Base-by-base conservation (phyloP, 2,113 vertebrate genomes). In the Esox niger region DNA sequence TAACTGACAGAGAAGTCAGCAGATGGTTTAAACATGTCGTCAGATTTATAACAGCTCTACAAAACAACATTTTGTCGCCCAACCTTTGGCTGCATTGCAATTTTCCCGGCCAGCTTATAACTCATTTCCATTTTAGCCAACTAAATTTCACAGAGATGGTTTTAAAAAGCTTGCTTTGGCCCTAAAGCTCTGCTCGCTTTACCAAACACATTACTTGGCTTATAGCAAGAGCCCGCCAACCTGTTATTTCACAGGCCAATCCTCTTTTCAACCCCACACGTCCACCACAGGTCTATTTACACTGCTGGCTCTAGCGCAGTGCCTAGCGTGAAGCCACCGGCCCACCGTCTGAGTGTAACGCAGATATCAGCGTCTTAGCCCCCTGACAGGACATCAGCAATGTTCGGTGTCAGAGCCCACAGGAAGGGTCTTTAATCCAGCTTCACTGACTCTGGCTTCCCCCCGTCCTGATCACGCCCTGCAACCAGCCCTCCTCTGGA, bases 331-430 rank as follows among this genome's bases (percentile, higher is more conserved):
- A 80, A 78, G 70, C 68, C 76, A 67, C 71, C 15, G 47, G n/a
- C 20, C 47, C 47, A 61, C 46, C 73, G 61, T 68, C 78, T 86
- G 77, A 75, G 75, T 81, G 79, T 74, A 76, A 89, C 82, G 58
- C 71, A 63, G 38, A 66, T 72, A 64, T 76, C 65, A 49, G 78
- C 64, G 66, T 76, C 65, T 62, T 64, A 68, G 75, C 47, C 62
- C 76, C 79, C 43, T 75, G 76, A 84, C 75, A 74, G 83, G 73
- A 81, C 75, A 83, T 86, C 84, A 84, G 83, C 79, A 88, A 87
- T 83, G 75, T 84, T 88, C 75, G 79, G 85, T 77, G 83, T 89
- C 88, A 83, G 73, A 77, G 84, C 76, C 79, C 80, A 83, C 57
- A 29, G 74, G 52, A 47, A 68, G 46, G 73, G 0, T 4, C 69